A percentile compares a stretch with the other conserved stretches of the same genome.
Conservation (phyloP, 2,888 invertebrate genomes). For the Cephus runcator region DNA sequence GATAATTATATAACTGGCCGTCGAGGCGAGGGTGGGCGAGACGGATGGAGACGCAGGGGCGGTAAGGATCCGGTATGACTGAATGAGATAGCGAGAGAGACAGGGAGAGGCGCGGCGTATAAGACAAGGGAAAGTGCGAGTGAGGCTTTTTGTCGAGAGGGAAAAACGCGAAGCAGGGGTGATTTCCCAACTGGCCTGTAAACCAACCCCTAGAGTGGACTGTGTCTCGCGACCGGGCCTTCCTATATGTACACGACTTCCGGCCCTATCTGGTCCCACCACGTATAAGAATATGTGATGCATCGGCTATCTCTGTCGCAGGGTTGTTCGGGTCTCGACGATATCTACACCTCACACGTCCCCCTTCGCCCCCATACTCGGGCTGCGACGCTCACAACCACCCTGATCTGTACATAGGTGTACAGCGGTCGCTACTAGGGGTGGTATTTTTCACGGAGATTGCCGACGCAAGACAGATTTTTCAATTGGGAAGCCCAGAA, state of each 20-base stretch:
- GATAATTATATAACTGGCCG: constrained; percentile 60
- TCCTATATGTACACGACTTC: constrained; percentile 10
- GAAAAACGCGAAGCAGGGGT: constrained; percentile 49
- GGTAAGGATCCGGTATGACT: constrained; percentile 4
- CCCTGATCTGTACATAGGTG: neutral
- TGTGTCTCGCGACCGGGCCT: constrained; percentile 20
- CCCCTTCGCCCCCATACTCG: neutral
- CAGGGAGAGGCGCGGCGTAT: constrained; percentile 11
- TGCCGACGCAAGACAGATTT: constrained; percentile 21
- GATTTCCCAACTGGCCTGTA: constrained; percentile 71
- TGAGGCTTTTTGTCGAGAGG: constrained; percentile 2
- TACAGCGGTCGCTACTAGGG: neutral
- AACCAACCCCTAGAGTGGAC: constrained; percentile 50
- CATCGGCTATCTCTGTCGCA: neutral
- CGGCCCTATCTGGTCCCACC: neutral
- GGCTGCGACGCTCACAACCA: too few species aligned
- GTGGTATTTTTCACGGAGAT: constrained; percentile 20
- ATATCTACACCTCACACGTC: neutral
- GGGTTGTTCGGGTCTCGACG: too few species aligned
- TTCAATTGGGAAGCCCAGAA: constrained; percentile 14
- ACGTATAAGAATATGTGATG: neutral
- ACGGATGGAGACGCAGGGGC: constrained; percentile 13
- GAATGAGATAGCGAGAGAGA: constrained; percentile 38
- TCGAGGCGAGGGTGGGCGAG: constrained; percentile 13
- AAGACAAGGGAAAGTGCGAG: constrained; percentile 15